phyloP scores from a whole-genome alignment of 2,888 invertebrate genomes.

The Scaptomyza reducta region DNA sequence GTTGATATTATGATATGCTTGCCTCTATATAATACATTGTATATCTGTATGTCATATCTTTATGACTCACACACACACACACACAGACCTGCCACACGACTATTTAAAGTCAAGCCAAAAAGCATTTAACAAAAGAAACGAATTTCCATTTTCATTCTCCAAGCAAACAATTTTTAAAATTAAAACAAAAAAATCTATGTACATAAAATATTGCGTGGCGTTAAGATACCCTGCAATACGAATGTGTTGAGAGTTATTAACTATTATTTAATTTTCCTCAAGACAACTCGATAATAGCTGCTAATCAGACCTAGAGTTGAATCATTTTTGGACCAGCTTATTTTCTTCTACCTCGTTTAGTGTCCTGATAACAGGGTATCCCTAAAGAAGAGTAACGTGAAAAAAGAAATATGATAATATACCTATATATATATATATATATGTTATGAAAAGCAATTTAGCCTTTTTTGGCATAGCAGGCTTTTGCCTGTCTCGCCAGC shows the following conservation, averaged over 20 bases:
- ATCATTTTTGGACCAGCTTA: not conserved
- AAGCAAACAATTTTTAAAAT: constrained; percentile 38
- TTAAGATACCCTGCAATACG: constrained; percentile 11
- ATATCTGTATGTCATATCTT: constrained; percentile 40
- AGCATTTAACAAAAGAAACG: constrained; percentile 58
- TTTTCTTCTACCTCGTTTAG: not conserved
- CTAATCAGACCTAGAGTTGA: not conserved
- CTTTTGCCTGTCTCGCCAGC: constrained; percentile 42
- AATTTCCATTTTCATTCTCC: constrained; percentile 60
- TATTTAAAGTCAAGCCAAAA: constrained; percentile 58
- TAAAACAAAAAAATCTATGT: not conserved
- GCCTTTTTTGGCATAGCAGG: constrained; percentile 52
- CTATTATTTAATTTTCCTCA: too few relatives aligned
- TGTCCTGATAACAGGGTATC: constrained; percentile 27
- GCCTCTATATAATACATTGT: constrained; percentile 1
- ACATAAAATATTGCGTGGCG: not conserved
- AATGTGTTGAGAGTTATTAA: not conserved
- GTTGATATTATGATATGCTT: constrained; percentile 56
- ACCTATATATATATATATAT: constrained; percentile 6
- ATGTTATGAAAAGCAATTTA: constrained; percentile 71
- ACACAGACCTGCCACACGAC: constrained; percentile 9
- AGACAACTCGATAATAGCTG: not conserved
- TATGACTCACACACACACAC: constrained; percentile 36
- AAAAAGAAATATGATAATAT: constrained; percentile 9
- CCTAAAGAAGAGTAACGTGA: not conserved